Evolutionary conservation across 2,113 vertebrate genomes (phyloP), one percentile per base, ranked within the genome.

Genomic region (Phalacrocorax brasilianus): DNA sequence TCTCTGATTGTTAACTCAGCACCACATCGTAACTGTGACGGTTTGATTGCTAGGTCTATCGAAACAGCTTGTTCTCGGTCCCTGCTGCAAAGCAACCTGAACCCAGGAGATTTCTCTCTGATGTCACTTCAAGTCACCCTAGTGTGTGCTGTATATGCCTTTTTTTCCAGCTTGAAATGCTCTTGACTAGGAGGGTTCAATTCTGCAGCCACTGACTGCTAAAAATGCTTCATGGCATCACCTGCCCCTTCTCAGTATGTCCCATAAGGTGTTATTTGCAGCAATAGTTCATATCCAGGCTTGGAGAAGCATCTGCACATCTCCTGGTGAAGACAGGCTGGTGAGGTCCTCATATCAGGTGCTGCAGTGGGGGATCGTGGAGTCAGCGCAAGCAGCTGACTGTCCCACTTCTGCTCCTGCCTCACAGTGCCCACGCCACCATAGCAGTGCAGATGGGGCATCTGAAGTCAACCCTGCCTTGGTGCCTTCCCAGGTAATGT

Each of bases 401-500:
- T 45, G 9, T 47, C 30, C 30, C 6, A 3, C 35, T 94, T 65
- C 73, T 91, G 38, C n/a, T 50, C 38, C 38, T 80, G 62, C 61
- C 56, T n/a, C 19, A 16, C 42, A 62, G 47, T 5, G 11, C 55
- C 66, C 55, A n/a, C 3, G 3, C 22, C 65, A 59, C 26, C 42
- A 8, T 1, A 35, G 19, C 21, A 32, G 9, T 15, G 24, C 56
- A 68, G 45, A 55, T 0, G 2, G 18, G 9, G 16, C 14, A 35
- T 24, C 74, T 62, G 30, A 2, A 12, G 24, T 20, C 14, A 12
- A 13, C 28, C 70, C 61, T 71, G 40, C 44, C 61, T 67, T 8
- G 6, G 3, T 12, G 19, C 40, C 47, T 23, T 12, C 18, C 47
- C 9, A 1, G 14, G 4, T 62, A 44, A 47, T 56, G 44, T 22